phyloP scores from a whole-genome alignment of 2,888 invertebrate species.

The Bombyx huttoni region DNA sequence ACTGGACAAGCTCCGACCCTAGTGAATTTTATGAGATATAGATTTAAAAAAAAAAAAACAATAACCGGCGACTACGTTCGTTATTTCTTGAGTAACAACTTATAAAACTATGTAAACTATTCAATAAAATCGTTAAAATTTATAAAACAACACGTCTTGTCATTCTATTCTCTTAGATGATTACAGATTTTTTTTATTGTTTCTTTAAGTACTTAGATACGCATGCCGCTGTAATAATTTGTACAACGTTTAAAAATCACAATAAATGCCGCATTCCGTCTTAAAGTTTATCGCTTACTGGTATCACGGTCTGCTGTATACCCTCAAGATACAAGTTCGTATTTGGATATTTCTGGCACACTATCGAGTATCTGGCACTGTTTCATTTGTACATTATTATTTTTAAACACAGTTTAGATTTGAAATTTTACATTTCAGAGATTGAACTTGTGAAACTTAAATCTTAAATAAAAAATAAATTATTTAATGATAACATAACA shows the following conservation, averaged over 20 bases:
- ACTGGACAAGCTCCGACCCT: too few species aligned
- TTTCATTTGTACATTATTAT: slow-evolving; percentile 25
- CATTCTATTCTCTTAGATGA: too few species aligned
- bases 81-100: too few species aligned
- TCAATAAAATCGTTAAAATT: too few species aligned
- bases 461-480: slow-evolving; percentile 40
- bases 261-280: slow-evolving; percentile 48
- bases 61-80: too few species aligned
- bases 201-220: slow-evolving; percentile 27
- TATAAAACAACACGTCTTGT: too few species aligned
- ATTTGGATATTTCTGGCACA: background rate
- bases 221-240: slow-evolving; percentile 30
- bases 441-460: slow-evolving; percentile 35
- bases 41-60: too few species aligned
- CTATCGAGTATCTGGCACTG: slow-evolving; percentile 20
- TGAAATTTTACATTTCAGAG: slow-evolving; percentile 14
- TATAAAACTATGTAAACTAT: too few species aligned
- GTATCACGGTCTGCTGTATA: slow-evolving; percentile 10
- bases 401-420: slow-evolving; percentile 8
- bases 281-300: slow-evolving; percentile 19
- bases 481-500: slow-evolving; percentile 19
- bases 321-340: slow-evolving; percentile 7
- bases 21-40: too few species aligned
- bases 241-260: slow-evolving; percentile 23
- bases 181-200: too few species aligned